Evolutionary conservation across 2,797 vertebrate species (phyloP), one percentile per base, ranked within the genome.

Genomic region (Mormyrops attenuatus): DNA sequence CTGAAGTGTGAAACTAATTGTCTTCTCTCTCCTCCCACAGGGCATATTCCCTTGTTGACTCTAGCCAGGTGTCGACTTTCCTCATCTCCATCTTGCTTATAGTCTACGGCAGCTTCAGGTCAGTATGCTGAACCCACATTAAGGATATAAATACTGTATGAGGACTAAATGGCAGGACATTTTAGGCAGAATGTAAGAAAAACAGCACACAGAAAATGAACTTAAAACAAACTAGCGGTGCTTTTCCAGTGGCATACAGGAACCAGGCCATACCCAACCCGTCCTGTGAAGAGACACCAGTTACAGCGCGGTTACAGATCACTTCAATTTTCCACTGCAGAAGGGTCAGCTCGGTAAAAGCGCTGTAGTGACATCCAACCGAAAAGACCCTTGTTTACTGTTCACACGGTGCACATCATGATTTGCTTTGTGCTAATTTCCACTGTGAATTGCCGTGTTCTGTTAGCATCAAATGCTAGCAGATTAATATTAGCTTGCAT

Each of bases 71-170:
- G 93, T 99, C 99, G 92, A 99, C 99, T 90, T 99, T 99, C 95
- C 97, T 99, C 94, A 99, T 99, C 95, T 99, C 99, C 93, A 99
- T 99, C 95, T 98, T 99, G 30, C 98, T 99, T 92, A 99, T 99
- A 91, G 99, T 99, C 92, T 99, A 99, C 15, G 99, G 99, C 94
- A 99, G 99, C 96, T 99, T 99, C 97, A 99, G 99, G 99, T 99
- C 95, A 97, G 97, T 92, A 3, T 88, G 26, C 91, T 53, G 85
- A 87, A 34, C n/a, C 49, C 50, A 22, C 30, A 55, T 55, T 3
- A 52, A 86, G 47, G 15, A 52, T 49, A 85, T 47, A 11, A 49
- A 22, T 85, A 85, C 44, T 85, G 44, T 26, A 85, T 85, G 30
- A 26, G 73, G 73, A 85, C 20, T 13, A 22, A 85, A 85, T 85